These are phyloP conservation scores for Pedionomus torquatus DNA, from an alignment of 2,113 vertebrate species.

Conservation along the genomic window DNA sequence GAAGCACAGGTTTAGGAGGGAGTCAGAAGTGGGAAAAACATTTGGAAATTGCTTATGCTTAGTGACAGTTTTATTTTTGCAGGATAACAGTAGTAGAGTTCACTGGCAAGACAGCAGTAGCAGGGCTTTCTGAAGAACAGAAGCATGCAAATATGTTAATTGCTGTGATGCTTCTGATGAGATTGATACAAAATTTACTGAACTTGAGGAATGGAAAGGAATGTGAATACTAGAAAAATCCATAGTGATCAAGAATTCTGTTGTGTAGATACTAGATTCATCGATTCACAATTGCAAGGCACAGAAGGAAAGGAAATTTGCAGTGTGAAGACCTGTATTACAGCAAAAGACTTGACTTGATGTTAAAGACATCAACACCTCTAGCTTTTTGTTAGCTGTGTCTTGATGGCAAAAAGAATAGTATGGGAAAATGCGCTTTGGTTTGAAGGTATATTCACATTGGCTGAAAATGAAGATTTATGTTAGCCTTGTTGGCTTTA, in stretches of 20 bases:
- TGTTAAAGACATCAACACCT: background rate
- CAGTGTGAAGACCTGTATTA: background rate
- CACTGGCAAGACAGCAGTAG: background rate
- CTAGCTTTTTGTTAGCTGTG: background rate
- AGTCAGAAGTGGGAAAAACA: background rate
- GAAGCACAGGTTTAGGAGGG: background rate
- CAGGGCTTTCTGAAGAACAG: background rate
- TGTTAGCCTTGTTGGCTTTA: background rate
- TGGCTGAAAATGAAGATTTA: background rate
- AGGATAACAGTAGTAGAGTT: background rate
- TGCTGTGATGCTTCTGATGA: background rate
- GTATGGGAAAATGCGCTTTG: background rate
- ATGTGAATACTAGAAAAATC: background rate
- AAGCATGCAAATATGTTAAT: background rate
- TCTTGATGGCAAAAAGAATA: background rate
- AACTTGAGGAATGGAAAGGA: background rate
- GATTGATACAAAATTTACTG: background rate
- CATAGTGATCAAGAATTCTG: background rate
- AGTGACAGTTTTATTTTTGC: background rate
- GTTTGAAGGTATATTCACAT: background rate
- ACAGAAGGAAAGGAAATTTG: background rate
- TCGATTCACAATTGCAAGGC: background rate
- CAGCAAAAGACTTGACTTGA: background rate
- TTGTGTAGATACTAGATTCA: background rate
- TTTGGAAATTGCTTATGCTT: background rate